Evolutionary conservation across 2,113 vertebrate species (phyloP).

Genomic region (Pseudorasbora parva): DNA sequence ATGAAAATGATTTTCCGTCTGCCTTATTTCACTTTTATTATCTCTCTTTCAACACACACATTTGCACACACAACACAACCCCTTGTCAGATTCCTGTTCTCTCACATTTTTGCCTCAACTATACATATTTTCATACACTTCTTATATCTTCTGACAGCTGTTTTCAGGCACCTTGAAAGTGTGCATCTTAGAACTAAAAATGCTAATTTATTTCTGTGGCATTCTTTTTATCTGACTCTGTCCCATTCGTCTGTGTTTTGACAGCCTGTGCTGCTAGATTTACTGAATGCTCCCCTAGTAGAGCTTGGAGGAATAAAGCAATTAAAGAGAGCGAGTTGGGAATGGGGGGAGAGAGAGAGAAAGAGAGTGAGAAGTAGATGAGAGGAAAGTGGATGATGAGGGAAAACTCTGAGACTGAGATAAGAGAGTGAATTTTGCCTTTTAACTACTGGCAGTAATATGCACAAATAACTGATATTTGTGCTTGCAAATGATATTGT

Average conservation of each 20-base stretch:
- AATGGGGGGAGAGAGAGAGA: not conserved
- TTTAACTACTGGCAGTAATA: not conserved
- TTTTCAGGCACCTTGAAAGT: slow-evolving; percentile 46
- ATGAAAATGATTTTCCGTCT: slow-evolving; percentile 55
- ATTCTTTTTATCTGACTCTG: slow-evolving; percentile 55
- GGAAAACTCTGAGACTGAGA: slow-evolving; percentile 4
- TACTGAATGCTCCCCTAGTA: slow-evolving; percentile 37
- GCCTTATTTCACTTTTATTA: slow-evolving; percentile 56
- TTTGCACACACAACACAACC: not conserved
- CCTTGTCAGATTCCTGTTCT: slow-evolving; percentile 33
- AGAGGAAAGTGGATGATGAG: not conserved
- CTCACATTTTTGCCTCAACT: slow-evolving; percentile 5
- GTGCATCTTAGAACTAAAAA: slow-evolving; percentile 47
- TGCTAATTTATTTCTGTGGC: slow-evolving; percentile 59
- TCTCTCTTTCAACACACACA: slow-evolving; percentile 20
- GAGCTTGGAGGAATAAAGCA: slow-evolving; percentile 40
- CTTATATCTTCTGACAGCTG: slow-evolving; percentile 42
- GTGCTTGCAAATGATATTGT: not conserved
- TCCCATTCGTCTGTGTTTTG: slow-evolving; percentile 55
- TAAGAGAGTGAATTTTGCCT: not conserved
- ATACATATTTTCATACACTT: slow-evolving; percentile 37
- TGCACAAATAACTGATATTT: slow-evolving; percentile 13
- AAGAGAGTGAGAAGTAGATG: slow-evolving; percentile 22
- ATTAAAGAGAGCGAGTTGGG: slow-evolving; percentile 46
- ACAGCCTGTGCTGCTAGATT: slow-evolving; percentile 34